Evolutionary conservation across 2,888 invertebrate species (phyloP), one percentile per base, ranked within the genome.

Genomic region (Tetragnatha montana): DNA sequence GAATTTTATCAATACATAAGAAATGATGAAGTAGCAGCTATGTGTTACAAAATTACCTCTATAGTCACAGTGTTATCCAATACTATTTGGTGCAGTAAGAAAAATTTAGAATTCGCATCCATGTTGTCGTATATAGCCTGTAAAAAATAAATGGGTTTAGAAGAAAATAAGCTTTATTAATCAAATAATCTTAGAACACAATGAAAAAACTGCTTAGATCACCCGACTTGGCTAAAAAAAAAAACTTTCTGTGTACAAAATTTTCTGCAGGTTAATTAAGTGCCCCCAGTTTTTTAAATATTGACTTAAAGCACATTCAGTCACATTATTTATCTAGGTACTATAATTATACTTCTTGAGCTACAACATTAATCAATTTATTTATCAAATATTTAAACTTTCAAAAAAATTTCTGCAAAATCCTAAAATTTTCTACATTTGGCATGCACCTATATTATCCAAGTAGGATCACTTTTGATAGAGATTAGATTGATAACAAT

Each of bases 1-100:
- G 8, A 14, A 10, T 1, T 1, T 4, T 6, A 17, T 1, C 8
- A 17, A 1, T 17, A 19, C 19, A 22, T 21, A 6, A n/a, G 12
- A 74, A 22, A 12, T 22, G 14, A 74, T 21, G 8, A 35, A 86
- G n/a, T n/a, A 81, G 22, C 8, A 35, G 21, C 4, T 4, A 35
- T 8, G 17, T 22, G 21, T 22, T 14, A 8, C 22, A 76, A n/a
- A 76, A 60, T 71, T 71, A 81, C 81, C 69, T 81, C 49, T 49
- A 70, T 49, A 19, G n/a, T 22, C 47, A 71, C 14, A 71, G 47
- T 6, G 49, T 81, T 49, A 35, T 81, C 81, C 10, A 49, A 19
- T 21, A 81, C 22, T 47, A n/a, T 21, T 47, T 70, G 19, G 2
- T 71, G 69, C 8, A 70, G 49, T 2, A 81, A 35, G 81, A 19